Percentiles rank a stretch among this genome's conserved stretches.
These are phyloP conservation scores for Cirrhinus mrigala DNA, from an alignment of 2,797 vertebrate genomes.

Conservation along the genomic window DNA sequence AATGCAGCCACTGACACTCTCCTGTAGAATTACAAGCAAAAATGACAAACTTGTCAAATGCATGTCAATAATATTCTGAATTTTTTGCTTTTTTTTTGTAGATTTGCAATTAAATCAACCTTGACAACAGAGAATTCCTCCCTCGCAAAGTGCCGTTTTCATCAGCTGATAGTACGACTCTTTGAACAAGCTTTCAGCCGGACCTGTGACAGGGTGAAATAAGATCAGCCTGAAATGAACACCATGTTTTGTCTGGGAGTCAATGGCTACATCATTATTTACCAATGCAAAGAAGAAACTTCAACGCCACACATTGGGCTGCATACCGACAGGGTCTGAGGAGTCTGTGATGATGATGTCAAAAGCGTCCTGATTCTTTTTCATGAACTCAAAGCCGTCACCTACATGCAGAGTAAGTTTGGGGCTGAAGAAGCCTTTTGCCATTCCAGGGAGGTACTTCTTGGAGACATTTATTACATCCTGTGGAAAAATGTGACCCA, in stretches of 20 bases:
- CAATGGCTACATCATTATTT: conserved; percentile 13
- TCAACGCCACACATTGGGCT: conserved; percentile 26
- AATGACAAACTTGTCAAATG: conserved; percentile 7
- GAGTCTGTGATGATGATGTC: conserved; percentile 98
- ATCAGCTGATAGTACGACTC: conserved; percentile 97
- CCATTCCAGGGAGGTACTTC: conserved; percentile 96
- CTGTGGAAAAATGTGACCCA: conserved; percentile 67
- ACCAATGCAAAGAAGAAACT: conserved; percentile 48
- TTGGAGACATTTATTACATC: conserved; percentile 97
- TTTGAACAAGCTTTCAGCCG: conserved; percentile 97
- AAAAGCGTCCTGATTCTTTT: conserved; percentile 96
- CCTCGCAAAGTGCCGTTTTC: conserved; percentile 91
- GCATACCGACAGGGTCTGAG: conserved; percentile 95
- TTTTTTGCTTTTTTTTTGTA: background rate
- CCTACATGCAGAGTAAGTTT: conserved; percentile 94
- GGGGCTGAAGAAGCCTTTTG: conserved; percentile 92
- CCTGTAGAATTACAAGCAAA: conserved; percentile 74
- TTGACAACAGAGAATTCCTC: conserved; percentile 96
- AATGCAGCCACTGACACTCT: conserved; percentile 98
- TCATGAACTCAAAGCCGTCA: conserved; percentile 99
- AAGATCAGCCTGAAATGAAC: conserved; percentile 35
- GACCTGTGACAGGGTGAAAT: conserved; percentile 75
- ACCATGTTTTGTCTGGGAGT: conserved; percentile 2
- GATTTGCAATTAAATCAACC: conserved; percentile 73
- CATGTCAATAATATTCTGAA: background rate